These are phyloP conservation scores for Harpagifer antarcticus DNA, from an alignment of 2,797 vertebrate species.

Conservation along the genomic window DNA sequence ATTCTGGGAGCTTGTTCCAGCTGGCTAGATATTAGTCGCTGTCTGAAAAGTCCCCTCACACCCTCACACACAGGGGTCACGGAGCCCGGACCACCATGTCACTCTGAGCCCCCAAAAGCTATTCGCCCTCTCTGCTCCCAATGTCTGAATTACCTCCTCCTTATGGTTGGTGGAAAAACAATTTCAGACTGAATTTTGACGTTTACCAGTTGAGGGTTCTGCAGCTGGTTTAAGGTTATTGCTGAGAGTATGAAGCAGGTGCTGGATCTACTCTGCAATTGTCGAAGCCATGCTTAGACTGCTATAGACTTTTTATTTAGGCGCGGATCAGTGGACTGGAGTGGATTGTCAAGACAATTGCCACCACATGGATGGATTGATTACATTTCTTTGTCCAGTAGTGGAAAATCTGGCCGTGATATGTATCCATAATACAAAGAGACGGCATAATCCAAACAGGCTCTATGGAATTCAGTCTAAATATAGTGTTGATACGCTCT, in stretches of 20 bases:
- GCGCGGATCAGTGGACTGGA: constrained; percentile 48
- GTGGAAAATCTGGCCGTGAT: constrained; percentile 46
- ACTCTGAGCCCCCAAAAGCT: constrained; percentile 8
- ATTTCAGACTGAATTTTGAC: constrained; percentile 29
- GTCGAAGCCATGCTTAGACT: constrained; percentile 42
- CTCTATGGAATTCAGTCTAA: constrained; percentile 47
- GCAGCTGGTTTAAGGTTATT: constrained; percentile 41
- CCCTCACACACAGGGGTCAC: constrained; percentile 58
- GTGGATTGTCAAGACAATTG: constrained; percentile 51
- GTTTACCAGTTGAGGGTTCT: constrained; percentile 44
- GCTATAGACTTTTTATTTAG: constrained; percentile 57
- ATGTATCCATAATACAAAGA: constrained; percentile 49
- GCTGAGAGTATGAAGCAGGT: constrained; percentile 50
- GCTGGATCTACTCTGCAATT: constrained; percentile 23
- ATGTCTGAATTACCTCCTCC: constrained; percentile 41
- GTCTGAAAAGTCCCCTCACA: constrained; percentile 59
- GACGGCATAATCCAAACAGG: constrained; percentile 49
- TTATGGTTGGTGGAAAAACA: constrained; percentile 31
- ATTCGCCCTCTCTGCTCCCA: constrained; percentile 51
- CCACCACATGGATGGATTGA: constrained; percentile 31
- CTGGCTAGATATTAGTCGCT: constrained; percentile 52
- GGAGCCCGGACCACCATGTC: constrained; percentile 27
- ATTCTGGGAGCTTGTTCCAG: constrained; percentile 62
- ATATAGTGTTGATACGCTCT: constrained; percentile 39
- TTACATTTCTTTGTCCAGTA: constrained; percentile 53